Conservation (phyloP, 2,113 vertebrate species). For the Caranx ignobilis region DNA sequence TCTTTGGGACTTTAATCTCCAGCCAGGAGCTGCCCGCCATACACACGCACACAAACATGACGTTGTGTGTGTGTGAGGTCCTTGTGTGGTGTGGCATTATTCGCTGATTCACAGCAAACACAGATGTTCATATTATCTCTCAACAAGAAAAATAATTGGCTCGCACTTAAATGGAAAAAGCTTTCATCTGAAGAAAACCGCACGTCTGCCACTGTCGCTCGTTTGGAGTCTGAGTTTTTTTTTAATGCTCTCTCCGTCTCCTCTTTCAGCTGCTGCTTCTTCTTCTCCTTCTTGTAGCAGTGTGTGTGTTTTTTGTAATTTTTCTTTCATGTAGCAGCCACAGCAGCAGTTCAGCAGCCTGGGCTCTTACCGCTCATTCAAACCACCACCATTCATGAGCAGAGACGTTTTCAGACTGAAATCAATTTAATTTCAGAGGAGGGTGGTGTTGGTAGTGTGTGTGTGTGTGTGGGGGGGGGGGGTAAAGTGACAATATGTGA, state of each 20-base stretch:
- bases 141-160: constrained; percentile 69
- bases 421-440: background rate
- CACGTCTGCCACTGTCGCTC: constrained; percentile 17
- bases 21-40: constrained; percentile 46
- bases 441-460: background rate
- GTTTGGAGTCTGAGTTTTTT: constrained; percentile 27
- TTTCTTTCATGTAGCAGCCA: constrained; percentile 28
- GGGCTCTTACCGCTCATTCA: background rate
- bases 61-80: constrained; percentile 37
- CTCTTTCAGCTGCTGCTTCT: background rate
- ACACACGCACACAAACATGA: constrained; percentile 55
- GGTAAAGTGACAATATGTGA: background rate
- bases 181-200: constrained; percentile 63
- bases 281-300: background rate
- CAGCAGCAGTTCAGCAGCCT: background rate
- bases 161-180: constrained; percentile 54
- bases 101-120: constrained; percentile 68
- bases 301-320: background rate
- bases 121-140: constrained; percentile 72
- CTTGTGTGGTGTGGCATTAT: constrained; percentile 44
- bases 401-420: background rate
- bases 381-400: background rate
- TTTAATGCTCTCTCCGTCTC: constrained; percentile 18
- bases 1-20: constrained; percentile 64
- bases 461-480: too few relatives aligned